phyloP scores from a whole-genome alignment of 2,888 invertebrate genomes.

The Hymenopus coronatus region DNA sequence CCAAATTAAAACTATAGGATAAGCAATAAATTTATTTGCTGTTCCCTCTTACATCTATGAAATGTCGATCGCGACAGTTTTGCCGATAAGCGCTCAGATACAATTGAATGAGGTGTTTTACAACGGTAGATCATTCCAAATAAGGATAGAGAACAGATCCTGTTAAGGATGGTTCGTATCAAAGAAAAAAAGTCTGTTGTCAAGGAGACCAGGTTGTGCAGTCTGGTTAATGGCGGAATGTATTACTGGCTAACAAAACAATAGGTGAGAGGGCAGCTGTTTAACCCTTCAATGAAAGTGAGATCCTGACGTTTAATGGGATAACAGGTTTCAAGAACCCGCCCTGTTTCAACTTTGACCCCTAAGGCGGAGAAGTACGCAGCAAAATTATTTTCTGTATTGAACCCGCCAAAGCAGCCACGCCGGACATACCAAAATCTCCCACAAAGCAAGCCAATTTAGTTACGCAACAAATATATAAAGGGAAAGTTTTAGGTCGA shows the following conservation, averaged over 20 bases:
- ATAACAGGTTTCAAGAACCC: not conserved
- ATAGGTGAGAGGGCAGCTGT: not conserved
- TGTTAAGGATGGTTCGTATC: not conserved
- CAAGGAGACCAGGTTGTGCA: not conserved
- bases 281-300: not conserved
- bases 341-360: not conserved
- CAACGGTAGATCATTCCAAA: no score
- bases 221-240: not conserved
- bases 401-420: not conserved
- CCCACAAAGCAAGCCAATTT: no score
- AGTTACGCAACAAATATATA: no score
- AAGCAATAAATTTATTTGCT: no score
- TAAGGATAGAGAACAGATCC: no score
- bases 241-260: not conserved
- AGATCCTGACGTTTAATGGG: not conserved
- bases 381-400: not conserved
- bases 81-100: no score
- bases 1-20: no score
- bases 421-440: no score
- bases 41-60: no score
- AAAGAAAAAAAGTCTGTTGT: not conserved
- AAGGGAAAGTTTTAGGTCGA: no score
- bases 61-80: no score
- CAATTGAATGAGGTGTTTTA: no score
- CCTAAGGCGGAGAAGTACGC: not conserved